Percentiles rank a stretch among this genome's conserved stretches.
phyloP scores from a whole-genome alignment of 2,888 invertebrate species.

The Chrysolina americana region DNA sequence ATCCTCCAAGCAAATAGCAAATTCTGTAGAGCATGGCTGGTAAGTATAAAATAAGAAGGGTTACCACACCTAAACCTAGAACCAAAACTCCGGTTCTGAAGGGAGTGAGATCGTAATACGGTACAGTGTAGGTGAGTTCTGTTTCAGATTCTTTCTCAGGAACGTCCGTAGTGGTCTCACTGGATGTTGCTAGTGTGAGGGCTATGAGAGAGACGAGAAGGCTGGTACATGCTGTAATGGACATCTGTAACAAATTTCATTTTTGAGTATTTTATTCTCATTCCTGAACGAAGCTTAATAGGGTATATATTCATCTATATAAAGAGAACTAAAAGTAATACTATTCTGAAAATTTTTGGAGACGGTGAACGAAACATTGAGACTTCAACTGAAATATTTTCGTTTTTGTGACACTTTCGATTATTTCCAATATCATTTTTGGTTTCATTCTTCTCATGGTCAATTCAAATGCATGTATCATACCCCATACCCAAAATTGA shows the following conservation, averaged over 20 bases:
- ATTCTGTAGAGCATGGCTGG: slow-evolving; percentile 26
- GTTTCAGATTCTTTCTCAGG: slow-evolving; percentile 7
- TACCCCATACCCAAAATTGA: too few relatives aligned
- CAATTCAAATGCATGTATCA: too few relatives aligned
- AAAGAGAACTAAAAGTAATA: too few relatives aligned
- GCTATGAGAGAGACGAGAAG: background rate
- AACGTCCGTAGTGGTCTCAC: background rate
- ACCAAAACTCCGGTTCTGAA: slow-evolving; percentile 2
- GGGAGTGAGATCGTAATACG: slow-evolving; percentile 5
- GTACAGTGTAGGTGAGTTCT: slow-evolving; percentile 1
- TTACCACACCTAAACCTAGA: slow-evolving; percentile 1
- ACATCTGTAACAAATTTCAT: background rate
- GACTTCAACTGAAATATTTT: too few relatives aligned
- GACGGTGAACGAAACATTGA: too few relatives aligned
- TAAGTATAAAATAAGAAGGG: slow-evolving; percentile 11
- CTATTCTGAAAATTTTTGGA: too few relatives aligned
- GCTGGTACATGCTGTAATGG: background rate
- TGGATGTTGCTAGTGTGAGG: slow-evolving; percentile 5
- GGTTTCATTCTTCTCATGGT: too few relatives aligned
- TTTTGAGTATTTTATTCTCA: too few relatives aligned
- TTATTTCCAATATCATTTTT: too few relatives aligned
- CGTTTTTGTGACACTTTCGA: too few relatives aligned
- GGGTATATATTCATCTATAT: too few relatives aligned
- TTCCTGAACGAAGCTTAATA: too few relatives aligned
- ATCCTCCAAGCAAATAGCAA: slow-evolving; percentile 17